Base-by-base conservation (phyloP, 2,888 invertebrate species). In the Leucozona laternaria region DNA sequence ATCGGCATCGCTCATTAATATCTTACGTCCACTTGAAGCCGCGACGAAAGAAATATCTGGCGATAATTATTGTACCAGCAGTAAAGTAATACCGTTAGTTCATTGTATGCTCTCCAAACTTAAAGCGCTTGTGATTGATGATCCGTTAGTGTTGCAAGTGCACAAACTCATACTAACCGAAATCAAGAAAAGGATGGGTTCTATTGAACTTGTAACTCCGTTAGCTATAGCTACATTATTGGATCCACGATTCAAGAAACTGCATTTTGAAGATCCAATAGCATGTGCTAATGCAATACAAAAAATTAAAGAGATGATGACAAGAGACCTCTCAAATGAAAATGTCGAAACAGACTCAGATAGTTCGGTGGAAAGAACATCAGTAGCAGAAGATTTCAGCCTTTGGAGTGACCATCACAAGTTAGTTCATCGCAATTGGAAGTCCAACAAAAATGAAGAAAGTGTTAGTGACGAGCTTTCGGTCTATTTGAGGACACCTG, bases 341-440 rank as follows among this genome's bases (percentile, higher is more conserved):
- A 20, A 48, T 20, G 11, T 37, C 1, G 64, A 45, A 50, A 22
- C 50, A 13, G 79, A 79, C 22, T 66, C 68, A n/a, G 73, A 72
- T 72, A 79, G 34, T 55, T 79, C 64, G 55, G 37, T 31, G 20
- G 3, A 31, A 17, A 58, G 13, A 20, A 2, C 31, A 8, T 7
- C 7, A 34, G 31, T 7, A 34, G 57, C 64, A 11, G 68, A 85
- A 75, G 57, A 76, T 77, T 72, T 77, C 58, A 80, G 71, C 76
- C 80, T 79, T 57, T 84, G 80, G 71, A 82, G 79, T 13, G 62
- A 87, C 50, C 70, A 81, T 64, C 77, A 73, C 45, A 60, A 76
- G 70, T 50, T 60, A 57, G 70, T 77, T 45, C 70, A 77, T 25
- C 17, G 20, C 7, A 66, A 72, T n/a, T 64, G 53, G 73, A 60